A percentile compares a stretch with the other conserved stretches of the same genome.
Evolutionary conservation across 23 tunicate species (phyloP).

Genomic region (Halocynthia roretzi): DNA sequence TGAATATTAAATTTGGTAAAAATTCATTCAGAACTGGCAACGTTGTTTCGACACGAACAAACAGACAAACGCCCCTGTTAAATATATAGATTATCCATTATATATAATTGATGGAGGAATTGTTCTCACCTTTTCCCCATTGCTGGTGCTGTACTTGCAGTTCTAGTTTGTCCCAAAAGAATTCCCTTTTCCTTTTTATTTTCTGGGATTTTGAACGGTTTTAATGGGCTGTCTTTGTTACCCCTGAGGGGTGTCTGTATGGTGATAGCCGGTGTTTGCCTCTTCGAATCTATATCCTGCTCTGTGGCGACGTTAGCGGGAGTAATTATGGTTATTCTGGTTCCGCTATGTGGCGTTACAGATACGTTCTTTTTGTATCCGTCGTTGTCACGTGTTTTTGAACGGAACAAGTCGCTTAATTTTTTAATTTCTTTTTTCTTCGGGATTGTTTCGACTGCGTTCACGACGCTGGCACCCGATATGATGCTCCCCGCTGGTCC

Average conservation of each 20-base stretch:
- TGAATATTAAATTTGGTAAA: too few relatives aligned
- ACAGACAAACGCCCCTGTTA: neutral
- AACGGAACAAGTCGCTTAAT: constrained; percentile 4
- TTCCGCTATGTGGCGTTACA: neutral
- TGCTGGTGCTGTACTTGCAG: constrained; percentile 6
- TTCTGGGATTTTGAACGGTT: constrained; percentile 50
- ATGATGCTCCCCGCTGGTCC: constrained; percentile 30
- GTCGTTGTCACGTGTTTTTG: neutral
- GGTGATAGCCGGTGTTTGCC: constrained; percentile 57
- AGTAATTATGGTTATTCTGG: constrained; percentile 9
- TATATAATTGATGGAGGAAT: neutral
- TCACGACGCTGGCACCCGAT: constrained; percentile 25
- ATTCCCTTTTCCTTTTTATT: neutral
- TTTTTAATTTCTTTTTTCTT: neutral
- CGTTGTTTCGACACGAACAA: neutral
- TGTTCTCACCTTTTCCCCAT: constrained; percentile 12
- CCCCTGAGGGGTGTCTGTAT: constrained; percentile 65
- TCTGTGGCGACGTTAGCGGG: constrained; percentile 9
- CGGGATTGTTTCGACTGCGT: neutral
- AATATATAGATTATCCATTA: too few relatives aligned
- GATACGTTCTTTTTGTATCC: neutral
- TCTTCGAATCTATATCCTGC: constrained; percentile 1
- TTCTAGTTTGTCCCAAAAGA: too few relatives aligned
- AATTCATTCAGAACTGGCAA: neutral
- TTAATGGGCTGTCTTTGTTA: constrained; percentile 68